Conservation (phyloP, 2,888 invertebrate species). For the Ennomos fuscantarius region DNA sequence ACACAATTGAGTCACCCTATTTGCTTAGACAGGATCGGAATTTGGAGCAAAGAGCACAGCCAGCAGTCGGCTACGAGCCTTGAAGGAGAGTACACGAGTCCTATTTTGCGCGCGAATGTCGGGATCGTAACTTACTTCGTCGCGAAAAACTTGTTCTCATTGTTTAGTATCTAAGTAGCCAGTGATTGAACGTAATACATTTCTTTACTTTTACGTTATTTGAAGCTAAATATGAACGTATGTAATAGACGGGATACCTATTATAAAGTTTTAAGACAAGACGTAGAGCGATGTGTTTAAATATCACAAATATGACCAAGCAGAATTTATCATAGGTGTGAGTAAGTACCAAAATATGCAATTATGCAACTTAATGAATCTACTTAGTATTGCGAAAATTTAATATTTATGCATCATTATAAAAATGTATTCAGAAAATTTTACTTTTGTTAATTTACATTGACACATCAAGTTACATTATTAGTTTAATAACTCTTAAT, state of each 20-base stretch:
- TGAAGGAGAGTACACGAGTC: conserved; percentile 58
- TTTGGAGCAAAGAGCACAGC: conserved; percentile 60
- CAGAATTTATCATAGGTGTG: no score
- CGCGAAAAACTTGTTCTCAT: conserved; percentile 41
- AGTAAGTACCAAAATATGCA: no score
- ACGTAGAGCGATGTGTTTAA: no score
- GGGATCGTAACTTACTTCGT: conserved; percentile 75
- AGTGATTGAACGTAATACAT: conserved; percentile 28
- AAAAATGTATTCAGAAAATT: no score
- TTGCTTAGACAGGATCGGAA: conserved; percentile 54
- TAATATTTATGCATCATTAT: no score
- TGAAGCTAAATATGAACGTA: neutral
- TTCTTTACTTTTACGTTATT: neutral
- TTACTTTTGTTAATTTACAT: no score
- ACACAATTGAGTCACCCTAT: conserved; percentile 44
- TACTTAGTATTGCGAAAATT: no score
- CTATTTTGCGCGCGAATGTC: conserved; percentile 45
- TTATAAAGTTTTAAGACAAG: conserved; percentile 1
- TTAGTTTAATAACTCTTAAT: neutral
- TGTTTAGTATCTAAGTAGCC: conserved; percentile 12
- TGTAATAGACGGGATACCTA: neutral
- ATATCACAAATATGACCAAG: no score
- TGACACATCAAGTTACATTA: neutral
- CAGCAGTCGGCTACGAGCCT: conserved; percentile 78
- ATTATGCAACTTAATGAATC: no score